Conservation (phyloP, 1,140 invertebrate species). For the Pseudoatta argentina region DNA sequence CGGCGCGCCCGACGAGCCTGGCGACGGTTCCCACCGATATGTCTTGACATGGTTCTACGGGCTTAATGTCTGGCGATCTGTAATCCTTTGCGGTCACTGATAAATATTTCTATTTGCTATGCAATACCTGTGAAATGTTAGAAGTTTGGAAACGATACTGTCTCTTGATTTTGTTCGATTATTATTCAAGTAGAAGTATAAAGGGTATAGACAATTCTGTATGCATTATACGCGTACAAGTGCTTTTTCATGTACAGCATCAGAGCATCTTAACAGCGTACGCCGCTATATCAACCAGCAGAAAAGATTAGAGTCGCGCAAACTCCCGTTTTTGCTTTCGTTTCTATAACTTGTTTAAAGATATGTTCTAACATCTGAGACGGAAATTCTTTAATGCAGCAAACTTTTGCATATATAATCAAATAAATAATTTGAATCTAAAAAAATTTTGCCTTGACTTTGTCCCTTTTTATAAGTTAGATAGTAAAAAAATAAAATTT, state of each 20-base stretch:
- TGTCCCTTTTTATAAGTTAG: neutral
- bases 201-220: neutral
- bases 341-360: conserved; percentile 67
- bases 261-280: conserved; percentile 4
- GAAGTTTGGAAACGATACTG: neutral
- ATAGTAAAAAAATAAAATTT: conserved; percentile 3
- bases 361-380: conserved; percentile 65
- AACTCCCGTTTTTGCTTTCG: conserved; percentile 62
- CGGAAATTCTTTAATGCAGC: conserved; percentile 57
- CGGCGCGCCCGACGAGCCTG: conserved; percentile 78
- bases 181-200: neutral
- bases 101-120: neutral
- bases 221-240: neutral
- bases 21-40: conserved; percentile 80
- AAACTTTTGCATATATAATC: neutral
- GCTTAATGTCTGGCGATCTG: conserved; percentile 33
- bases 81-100: conserved; percentile 13
- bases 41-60: conserved; percentile 82
- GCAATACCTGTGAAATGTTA: neutral
- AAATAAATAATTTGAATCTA: neutral
- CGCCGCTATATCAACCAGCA: neutral
- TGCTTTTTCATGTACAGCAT: neutral
- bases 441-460: neutral
- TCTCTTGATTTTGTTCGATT: neutral
- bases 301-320: conserved; percentile 41